Conservation (phyloP, 2,888 invertebrate genomes). For the Polymixis lichenea region DNA sequence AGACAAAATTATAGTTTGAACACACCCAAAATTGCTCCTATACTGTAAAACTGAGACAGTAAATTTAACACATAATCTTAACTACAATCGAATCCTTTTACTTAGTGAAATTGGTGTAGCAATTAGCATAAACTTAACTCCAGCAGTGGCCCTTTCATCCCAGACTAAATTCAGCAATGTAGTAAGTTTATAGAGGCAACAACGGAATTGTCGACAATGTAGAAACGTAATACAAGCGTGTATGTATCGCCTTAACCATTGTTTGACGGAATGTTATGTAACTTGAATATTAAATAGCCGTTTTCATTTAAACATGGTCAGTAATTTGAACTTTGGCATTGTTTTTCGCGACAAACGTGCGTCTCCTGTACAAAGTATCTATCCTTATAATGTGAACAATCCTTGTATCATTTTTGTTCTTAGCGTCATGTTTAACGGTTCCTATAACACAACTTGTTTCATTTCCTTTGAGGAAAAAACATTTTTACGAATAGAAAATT, state of each 20-base stretch:
- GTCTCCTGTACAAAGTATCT: neutral
- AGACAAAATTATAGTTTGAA: conserved; percentile 4
- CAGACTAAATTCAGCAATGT: conserved; percentile 50
- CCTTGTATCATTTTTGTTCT: neutral
- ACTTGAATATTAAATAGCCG: conserved; percentile 63
- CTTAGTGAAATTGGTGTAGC: conserved; percentile 56
- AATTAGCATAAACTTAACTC: conserved; percentile 61
- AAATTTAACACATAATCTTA: conserved; percentile 50
- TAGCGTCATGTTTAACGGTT: neutral
- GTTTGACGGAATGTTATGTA: conserved; percentile 65
- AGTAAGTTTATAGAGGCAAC: conserved; percentile 56
- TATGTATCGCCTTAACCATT: conserved; percentile 61
- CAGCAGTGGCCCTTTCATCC: conserved; percentile 53
- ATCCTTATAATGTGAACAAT: neutral
- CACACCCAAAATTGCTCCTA: neutral
- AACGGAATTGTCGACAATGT: conserved; percentile 55
- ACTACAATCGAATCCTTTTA: conserved; percentile 60
- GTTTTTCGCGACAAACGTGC: conserved; percentile 30
- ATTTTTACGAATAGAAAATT: conserved; percentile 38
- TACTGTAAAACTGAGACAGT: conserved; percentile 28
- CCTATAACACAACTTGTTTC: neutral
- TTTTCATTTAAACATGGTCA: conserved; percentile 52
- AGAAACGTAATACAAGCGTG: conserved; percentile 51
- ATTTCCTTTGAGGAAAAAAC: conserved; percentile 21
- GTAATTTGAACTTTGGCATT: conserved; percentile 49